These are phyloP conservation scores for Pseudomyrmex sp. DNA, from an alignment of 1,140 invertebrate genomes.

Conservation along the genomic window DNA sequence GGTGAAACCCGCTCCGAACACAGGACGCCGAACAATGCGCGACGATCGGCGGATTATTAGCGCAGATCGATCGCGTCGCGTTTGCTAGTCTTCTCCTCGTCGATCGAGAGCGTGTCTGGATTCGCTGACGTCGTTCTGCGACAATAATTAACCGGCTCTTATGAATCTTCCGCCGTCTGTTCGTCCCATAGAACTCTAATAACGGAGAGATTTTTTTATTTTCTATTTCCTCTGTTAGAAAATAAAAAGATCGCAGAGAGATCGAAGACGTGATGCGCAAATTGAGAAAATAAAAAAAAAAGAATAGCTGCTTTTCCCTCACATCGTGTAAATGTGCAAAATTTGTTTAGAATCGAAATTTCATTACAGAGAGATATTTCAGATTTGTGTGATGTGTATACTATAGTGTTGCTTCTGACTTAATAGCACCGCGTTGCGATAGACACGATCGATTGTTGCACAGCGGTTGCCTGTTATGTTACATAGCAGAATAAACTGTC, in stretches of 20 bases:
- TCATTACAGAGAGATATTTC: not conserved
- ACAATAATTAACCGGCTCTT: conserved; percentile 32
- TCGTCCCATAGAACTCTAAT: too few species aligned
- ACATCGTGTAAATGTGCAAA: not conserved
- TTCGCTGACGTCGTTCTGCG: conserved; percentile 8
- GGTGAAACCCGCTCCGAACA: conserved; percentile 50
- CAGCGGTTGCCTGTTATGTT: too few species aligned
- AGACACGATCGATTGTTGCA: too few species aligned
- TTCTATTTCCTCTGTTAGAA: not conserved
- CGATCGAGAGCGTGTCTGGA: conserved; percentile 7
- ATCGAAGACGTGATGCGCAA: not conserved
- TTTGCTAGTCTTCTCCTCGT: not conserved
- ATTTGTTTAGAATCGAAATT: not conserved
- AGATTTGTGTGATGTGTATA: too few species aligned
- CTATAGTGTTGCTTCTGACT: too few species aligned
- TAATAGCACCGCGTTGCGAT: too few species aligned
- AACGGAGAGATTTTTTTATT: too few species aligned
- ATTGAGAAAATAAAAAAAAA: not conserved
- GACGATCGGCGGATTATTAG: conserved; percentile 50
- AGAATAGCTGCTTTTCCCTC: not conserved
- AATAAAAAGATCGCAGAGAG: not conserved
- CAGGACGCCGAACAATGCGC: conserved; percentile 54
- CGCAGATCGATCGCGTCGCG: conserved; percentile 9
- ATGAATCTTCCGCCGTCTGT: conserved; percentile 9
- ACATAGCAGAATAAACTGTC: too few species aligned